phyloP scores from a whole-genome alignment of 2,888 invertebrate genomes.

The Macrosiphum euphorbiae region DNA sequence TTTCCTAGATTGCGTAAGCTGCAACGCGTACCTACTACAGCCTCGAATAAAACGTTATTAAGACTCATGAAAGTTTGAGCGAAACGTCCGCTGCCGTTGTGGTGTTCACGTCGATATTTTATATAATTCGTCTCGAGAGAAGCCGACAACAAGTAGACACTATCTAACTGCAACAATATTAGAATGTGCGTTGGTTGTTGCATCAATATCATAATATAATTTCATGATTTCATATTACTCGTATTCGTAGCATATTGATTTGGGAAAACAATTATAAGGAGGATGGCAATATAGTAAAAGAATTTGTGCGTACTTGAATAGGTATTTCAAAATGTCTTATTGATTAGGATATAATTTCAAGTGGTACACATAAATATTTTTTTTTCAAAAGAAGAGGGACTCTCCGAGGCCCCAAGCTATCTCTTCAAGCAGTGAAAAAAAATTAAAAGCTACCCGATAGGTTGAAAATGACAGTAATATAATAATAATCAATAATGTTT shows the following conservation, averaged over 20 bases:
- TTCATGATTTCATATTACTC: background rate
- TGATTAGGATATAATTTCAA: too few species aligned
- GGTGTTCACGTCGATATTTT: background rate
- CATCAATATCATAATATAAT: background rate
- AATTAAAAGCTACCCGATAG: too few species aligned
- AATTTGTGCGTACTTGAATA: too few species aligned
- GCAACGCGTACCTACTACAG: background rate
- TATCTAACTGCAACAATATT: background rate
- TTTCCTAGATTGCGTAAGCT: background rate
- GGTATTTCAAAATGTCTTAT: too few species aligned
- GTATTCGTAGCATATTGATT: background rate
- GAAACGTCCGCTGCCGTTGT: background rate
- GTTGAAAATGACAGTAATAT: background rate
- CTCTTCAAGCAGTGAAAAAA: too few species aligned
- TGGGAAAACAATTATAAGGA: too few species aligned
- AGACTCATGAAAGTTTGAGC: background rate
- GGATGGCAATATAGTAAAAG: too few species aligned
- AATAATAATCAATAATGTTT: background rate
- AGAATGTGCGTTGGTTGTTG: background rate
- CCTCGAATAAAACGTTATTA: background rate
- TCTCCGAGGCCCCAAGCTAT: too few species aligned
- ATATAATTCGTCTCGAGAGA: background rate
- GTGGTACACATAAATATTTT: too few species aligned
- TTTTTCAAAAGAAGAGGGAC: too few species aligned
- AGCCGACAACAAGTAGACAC: background rate